Percentiles rank a stretch among this genome's conserved stretches.
phyloP scores from a whole-genome alignment of 1,140 invertebrate genomes.

The Pseudomyrmex sp. region DNA sequence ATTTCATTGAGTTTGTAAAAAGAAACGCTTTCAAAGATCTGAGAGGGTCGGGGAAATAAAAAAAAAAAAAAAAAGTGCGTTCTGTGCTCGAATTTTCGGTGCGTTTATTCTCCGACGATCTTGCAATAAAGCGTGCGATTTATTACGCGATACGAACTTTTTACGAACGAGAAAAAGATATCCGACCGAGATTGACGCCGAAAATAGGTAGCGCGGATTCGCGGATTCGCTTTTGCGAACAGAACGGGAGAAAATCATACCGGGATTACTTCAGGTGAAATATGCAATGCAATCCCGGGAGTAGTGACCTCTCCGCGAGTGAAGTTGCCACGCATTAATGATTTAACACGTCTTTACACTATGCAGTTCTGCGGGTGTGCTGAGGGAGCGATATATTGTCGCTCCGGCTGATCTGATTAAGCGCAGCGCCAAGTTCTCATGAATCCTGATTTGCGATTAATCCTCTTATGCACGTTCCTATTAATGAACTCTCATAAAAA shows the following conservation, averaged over 20 bases:
- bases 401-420: slow-evolving; percentile 30
- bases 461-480: neutral
- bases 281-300: slow-evolving; percentile 57
- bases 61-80: too few relatives aligned
- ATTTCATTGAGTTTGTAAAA: neutral
- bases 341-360: slow-evolving; percentile 44
- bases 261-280: slow-evolving; percentile 56
- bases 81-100: slow-evolving; percentile 1
- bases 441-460: slow-evolving; percentile 24
- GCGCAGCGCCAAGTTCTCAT: slow-evolving; percentile 12
- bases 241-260: slow-evolving; percentile 32
- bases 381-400: slow-evolving; percentile 27
- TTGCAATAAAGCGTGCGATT: slow-evolving; percentile 34
- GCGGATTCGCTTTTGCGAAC: neutral
- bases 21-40: neutral
- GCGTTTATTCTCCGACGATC: neutral
- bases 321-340: slow-evolving; percentile 55
- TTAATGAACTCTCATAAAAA: neutral
- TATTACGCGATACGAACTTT: slow-evolving; percentile 19
- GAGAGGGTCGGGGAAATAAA: neutral
- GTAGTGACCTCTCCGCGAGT: slow-evolving; percentile 40
- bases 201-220: slow-evolving; percentile 27
- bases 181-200: neutral
- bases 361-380: neutral
- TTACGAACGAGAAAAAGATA: neutral